A percentile compares a stretch with the other conserved stretches of the same genome.
Conservation (phyloP, 2,888 invertebrate genomes). For the Marronus borbonicus region DNA sequence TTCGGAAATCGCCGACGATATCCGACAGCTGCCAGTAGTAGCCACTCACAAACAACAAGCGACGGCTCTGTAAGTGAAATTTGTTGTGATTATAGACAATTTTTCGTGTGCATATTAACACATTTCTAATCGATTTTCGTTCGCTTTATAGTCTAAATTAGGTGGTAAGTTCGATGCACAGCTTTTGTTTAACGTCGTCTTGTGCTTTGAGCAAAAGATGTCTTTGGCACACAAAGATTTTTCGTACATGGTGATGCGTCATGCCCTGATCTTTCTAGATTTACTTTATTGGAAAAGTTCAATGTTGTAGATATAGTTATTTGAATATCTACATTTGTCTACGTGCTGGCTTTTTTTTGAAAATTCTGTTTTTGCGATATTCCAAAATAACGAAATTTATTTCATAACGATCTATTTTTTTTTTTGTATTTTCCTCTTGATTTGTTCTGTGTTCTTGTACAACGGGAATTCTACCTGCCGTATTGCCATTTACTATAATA, state of each 20-base stretch:
- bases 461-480: conserved; percentile 17
- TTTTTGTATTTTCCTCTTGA: background rate
- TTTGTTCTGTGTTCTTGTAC: conserved; percentile 16
- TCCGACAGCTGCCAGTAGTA: conserved; percentile 55
- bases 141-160: conserved; percentile 48
- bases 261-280: conserved; percentile 52
- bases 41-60: conserved; percentile 71
- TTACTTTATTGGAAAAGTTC: conserved; percentile 33
- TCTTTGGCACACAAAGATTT: conserved; percentile 46
- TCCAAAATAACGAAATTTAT: background rate
- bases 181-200: conserved; percentile 22
- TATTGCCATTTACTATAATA: background rate
- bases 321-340: conserved; percentile 20
- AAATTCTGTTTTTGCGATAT: background rate
- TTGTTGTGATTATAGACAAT: conserved; percentile 59
- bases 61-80: conserved; percentile 72
- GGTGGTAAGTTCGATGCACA: conserved; percentile 49
- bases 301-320: conserved; percentile 16
- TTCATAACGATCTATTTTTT: background rate
- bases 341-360: background rate
- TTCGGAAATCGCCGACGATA: conserved; percentile 55
- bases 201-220: conserved; percentile 17
- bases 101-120: conserved; percentile 51
- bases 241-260: conserved; percentile 50
- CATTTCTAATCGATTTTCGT: conserved; percentile 46